These are phyloP conservation scores for Stigmatopora nigra DNA, from an alignment of 2,113 vertebrate genomes.

Conservation along the genomic window DNA sequence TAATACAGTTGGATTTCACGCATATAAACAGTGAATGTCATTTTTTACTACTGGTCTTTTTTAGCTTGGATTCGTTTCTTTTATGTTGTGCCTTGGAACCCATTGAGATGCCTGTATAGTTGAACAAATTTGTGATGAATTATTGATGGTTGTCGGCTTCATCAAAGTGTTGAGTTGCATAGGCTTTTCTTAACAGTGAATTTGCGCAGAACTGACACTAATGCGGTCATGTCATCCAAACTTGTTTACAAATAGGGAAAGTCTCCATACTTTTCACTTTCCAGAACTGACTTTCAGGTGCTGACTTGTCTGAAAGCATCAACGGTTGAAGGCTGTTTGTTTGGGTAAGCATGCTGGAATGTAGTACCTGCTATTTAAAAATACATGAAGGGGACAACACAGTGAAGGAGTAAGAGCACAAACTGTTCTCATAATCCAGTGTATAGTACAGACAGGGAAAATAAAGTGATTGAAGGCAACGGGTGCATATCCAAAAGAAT, in stretches of 20 bases:
- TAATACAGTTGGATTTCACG: slow-evolving; percentile 52
- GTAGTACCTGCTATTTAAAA: slow-evolving; percentile 70
- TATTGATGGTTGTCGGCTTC: slow-evolving; percentile 70
- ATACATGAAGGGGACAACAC: slow-evolving; percentile 78
- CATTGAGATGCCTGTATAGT: slow-evolving; percentile 65
- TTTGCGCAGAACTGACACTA: slow-evolving; percentile 75
- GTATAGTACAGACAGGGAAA: slow-evolving; percentile 75
- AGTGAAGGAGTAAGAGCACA: slow-evolving; percentile 64
- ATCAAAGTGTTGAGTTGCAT: slow-evolving; percentile 63
- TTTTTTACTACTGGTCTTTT: slow-evolving; percentile 29
- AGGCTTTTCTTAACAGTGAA: slow-evolving; percentile 73
- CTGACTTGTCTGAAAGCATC: slow-evolving; percentile 66
- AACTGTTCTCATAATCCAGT: slow-evolving; percentile 73
- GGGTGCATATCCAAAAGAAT: slow-evolving; percentile 74
- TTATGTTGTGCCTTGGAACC: slow-evolving; percentile 55
- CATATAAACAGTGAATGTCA: slow-evolving; percentile 48
- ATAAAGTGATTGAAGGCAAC: slow-evolving; percentile 67
- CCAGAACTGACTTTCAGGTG: slow-evolving; percentile 60
- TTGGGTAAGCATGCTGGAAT: slow-evolving; percentile 56
- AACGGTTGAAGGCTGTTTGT: slow-evolving; percentile 32
- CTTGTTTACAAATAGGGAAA: slow-evolving; percentile 79
- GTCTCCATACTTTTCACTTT: slow-evolving; percentile 60
- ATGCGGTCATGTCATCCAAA: slow-evolving; percentile 68
- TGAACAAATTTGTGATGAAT: slow-evolving; percentile 72
- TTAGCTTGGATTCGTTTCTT: slow-evolving; percentile 55